phyloP scores from a whole-genome alignment of 2,113 vertebrate species.

The Chloropsis hardwickii region DNA sequence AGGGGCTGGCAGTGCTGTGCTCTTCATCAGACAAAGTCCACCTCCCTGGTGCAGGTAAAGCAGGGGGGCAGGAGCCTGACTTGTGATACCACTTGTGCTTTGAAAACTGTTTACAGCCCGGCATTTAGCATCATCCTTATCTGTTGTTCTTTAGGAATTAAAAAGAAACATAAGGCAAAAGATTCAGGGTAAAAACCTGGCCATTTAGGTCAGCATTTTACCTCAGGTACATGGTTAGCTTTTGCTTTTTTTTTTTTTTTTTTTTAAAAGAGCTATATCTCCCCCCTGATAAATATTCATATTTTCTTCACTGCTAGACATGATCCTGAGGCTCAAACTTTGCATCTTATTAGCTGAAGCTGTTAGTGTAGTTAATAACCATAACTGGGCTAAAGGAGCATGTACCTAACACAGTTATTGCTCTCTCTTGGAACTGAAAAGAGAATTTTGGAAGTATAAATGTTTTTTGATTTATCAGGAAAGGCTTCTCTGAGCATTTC shows the following conservation, averaged over 20 bases:
- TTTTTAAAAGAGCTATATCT: not conserved
- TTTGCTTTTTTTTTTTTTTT: too few relatives aligned
- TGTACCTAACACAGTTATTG: conserved; percentile 7
- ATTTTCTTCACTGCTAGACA: not conserved
- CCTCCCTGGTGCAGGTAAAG: not conserved
- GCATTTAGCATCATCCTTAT: not conserved
- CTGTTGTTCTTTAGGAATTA: not conserved
- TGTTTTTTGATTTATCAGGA: not conserved
- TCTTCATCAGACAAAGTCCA: not conserved
- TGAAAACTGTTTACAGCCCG: not conserved
- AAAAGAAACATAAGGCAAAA: not conserved
- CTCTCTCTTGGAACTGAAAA: not conserved
- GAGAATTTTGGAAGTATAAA: not conserved
- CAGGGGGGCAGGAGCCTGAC: fast-evolving
- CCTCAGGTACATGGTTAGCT: not conserved
- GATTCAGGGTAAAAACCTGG: not conserved
- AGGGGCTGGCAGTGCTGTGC: not conserved
- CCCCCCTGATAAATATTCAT: not conserved
- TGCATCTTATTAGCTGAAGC: conserved; percentile 19
- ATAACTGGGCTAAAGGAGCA: conserved; percentile 13
- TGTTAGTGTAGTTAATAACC: not conserved
- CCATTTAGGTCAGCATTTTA: not conserved
- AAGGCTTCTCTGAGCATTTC: not conserved
- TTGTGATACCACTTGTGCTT: not conserved
- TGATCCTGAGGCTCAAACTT: not conserved